Evolutionary conservation across 2,797 vertebrate genomes (phyloP).

Genomic region (Fundulus diaphanus): DNA sequence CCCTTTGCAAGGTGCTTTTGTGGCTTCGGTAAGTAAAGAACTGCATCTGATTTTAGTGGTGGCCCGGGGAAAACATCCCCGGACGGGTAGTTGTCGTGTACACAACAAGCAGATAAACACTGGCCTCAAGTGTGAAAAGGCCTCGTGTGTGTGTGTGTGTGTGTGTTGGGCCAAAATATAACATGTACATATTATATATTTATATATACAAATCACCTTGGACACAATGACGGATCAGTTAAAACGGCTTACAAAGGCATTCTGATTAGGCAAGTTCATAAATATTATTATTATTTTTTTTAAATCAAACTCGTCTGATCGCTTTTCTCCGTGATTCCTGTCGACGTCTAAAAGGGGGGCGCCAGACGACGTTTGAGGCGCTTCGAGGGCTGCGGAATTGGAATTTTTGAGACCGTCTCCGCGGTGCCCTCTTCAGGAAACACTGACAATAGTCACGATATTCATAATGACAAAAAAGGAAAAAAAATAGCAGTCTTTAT

Average conservation of each 20-base stretch:
- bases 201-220: constrained; percentile 82
- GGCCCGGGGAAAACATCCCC: constrained; percentile 60
- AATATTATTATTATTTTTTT: constrained; percentile 79
- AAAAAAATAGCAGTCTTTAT: constrained; percentile 65
- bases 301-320: constrained; percentile 71
- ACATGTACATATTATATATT: constrained; percentile 80
- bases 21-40: constrained; percentile 81
- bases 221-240: constrained; percentile 78
- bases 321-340: constrained; percentile 66
- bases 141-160: no score
- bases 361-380: constrained; percentile 76
- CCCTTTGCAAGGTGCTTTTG: constrained; percentile 79
- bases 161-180: constrained; percentile 76
- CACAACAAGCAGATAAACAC: constrained; percentile 64
- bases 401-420: constrained; percentile 72
- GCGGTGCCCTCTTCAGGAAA: constrained; percentile 77
- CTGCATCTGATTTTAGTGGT: constrained; percentile 81
- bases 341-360: constrained; percentile 63
- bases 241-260: constrained; percentile 82
- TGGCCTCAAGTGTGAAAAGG: constrained; percentile 68
- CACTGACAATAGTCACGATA: constrained; percentile 75
- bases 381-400: constrained; percentile 76
- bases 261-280: constrained; percentile 77
- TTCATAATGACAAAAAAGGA: constrained; percentile 69
- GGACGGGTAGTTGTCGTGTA: constrained; percentile 58